phyloP scores from a whole-genome alignment of 2,888 invertebrate species.

The Podotricha telesiphe region DNA sequence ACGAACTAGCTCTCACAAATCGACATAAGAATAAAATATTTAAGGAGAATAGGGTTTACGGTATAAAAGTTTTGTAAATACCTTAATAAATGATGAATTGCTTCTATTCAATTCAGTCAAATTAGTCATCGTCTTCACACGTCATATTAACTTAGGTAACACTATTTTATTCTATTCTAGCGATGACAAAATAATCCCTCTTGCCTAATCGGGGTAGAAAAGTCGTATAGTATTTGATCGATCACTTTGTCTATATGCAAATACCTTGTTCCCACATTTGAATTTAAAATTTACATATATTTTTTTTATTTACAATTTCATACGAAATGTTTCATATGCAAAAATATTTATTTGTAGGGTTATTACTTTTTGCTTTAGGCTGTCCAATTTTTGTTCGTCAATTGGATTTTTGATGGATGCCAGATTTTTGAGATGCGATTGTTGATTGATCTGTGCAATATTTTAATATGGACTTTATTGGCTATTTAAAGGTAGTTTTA shows the following conservation, averaged over 20 bases:
- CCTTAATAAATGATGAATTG: background rate
- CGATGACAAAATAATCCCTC: conserved; percentile 39
- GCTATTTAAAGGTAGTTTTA: background rate
- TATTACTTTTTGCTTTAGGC: conserved; percentile 52
- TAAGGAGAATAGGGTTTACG: no score
- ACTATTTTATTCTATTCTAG: background rate
- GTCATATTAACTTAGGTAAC: conserved; percentile 1
- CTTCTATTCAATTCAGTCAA: conserved; percentile 7
- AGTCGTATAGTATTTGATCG: conserved; percentile 68
- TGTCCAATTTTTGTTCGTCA: conserved; percentile 49
- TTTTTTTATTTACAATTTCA: conserved; percentile 69
- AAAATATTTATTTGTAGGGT: conserved; percentile 58
- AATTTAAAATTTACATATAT: conserved; percentile 69
- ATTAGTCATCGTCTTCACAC: conserved; percentile 17
- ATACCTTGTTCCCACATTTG: conserved; percentile 72
- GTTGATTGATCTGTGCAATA: conserved; percentile 44
- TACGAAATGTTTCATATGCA: conserved; percentile 62
- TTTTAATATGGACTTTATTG: conserved; percentile 5
- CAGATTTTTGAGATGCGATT: conserved; percentile 49
- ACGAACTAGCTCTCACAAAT: no score
- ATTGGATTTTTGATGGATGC: conserved; percentile 69
- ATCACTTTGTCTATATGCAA: conserved; percentile 79
- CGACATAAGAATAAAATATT: no score
- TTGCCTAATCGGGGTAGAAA: conserved; percentile 50
- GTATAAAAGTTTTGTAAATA: no score